A percentile compares a stretch with the other conserved stretches of the same genome.
Conservation (phyloP, 2,113 vertebrate genomes). For the Tupaia chinensis region DNA sequence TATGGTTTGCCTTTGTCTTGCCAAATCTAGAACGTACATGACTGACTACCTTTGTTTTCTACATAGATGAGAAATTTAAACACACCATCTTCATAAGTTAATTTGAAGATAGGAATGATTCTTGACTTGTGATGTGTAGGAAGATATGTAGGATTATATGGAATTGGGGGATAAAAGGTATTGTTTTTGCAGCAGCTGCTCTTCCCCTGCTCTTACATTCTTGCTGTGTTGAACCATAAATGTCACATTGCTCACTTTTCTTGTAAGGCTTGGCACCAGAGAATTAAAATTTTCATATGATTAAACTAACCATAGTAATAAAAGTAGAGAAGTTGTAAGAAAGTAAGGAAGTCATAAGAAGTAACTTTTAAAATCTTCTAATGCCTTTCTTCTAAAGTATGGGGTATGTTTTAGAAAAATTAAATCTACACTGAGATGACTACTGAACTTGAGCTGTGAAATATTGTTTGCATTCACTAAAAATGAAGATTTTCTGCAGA, state of each 20-base stretch:
- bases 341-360: not conserved
- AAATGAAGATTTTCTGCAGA: too few species aligned
- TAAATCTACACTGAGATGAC: not conserved
- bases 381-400: not conserved
- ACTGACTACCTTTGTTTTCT: slow-evolving; percentile 44
- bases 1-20: not conserved
- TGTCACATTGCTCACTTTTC: slow-evolving; percentile 11
- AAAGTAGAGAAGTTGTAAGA: not conserved
- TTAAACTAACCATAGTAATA: slow-evolving; percentile 46
- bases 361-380: slow-evolving; percentile 28
- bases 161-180: not conserved
- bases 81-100: slow-evolving; percentile 59
- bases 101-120: slow-evolving; percentile 65
- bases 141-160: slow-evolving; percentile 36
- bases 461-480: too few species aligned
- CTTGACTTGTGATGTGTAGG: slow-evolving; percentile 53
- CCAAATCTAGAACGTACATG: slow-evolving; percentile 20
- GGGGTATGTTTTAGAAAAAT: not conserved
- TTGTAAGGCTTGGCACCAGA: not conserved
- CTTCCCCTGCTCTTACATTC: not conserved
- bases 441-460: too few species aligned
- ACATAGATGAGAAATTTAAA: slow-evolving; percentile 28
- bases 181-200: not conserved
- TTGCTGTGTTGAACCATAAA: not conserved
- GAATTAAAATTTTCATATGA: not conserved